A percentile compares a stretch with the other conserved stretches of the same genome.
Conservation (phyloP, 2,888 invertebrate genomes). For the Zaprionus lineosus region DNA sequence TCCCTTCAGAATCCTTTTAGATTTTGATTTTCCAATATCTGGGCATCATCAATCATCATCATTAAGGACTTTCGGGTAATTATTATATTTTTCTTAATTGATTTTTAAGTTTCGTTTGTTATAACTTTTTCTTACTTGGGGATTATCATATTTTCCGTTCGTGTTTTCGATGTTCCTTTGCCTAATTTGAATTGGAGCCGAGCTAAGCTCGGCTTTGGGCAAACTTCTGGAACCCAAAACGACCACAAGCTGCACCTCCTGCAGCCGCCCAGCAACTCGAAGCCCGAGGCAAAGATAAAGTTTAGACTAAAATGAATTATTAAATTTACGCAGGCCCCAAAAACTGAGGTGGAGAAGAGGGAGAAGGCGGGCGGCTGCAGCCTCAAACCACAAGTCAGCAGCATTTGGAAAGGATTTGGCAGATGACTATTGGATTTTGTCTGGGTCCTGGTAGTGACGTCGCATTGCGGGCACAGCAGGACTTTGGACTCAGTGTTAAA, state of each 20-base stretch:
- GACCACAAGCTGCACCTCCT: conserved; percentile 27
- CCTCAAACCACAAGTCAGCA: conserved; percentile 19
- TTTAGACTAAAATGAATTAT: conserved; percentile 71
- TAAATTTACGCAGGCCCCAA: conserved; percentile 61
- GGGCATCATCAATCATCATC: too few species aligned
- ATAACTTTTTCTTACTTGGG: neutral
- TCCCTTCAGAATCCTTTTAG: too few species aligned
- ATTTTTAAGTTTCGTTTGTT: too few species aligned
- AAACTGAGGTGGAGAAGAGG: conserved; percentile 27
- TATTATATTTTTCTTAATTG: too few species aligned
- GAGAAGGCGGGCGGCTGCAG: conserved; percentile 3
- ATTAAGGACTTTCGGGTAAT: too few species aligned
- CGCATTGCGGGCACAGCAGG: conserved; percentile 60
- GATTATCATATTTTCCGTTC: neutral
- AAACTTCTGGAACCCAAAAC: conserved; percentile 33
- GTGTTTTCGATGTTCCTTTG: neutral
- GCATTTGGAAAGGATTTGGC: conserved; percentile 37
- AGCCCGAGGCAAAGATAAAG: conserved; percentile 62
- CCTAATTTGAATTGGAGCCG: conserved; percentile 23
- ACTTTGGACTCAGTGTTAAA: neutral
- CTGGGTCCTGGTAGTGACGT: conserved; percentile 8
- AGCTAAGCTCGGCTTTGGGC: neutral
- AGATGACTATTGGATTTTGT: conserved; percentile 19
- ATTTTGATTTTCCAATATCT: too few species aligned
- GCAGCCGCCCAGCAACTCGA: neutral